Base-by-base conservation (phyloP, 2,113 vertebrate species). In the Dasypus novemcinctus region DNA sequence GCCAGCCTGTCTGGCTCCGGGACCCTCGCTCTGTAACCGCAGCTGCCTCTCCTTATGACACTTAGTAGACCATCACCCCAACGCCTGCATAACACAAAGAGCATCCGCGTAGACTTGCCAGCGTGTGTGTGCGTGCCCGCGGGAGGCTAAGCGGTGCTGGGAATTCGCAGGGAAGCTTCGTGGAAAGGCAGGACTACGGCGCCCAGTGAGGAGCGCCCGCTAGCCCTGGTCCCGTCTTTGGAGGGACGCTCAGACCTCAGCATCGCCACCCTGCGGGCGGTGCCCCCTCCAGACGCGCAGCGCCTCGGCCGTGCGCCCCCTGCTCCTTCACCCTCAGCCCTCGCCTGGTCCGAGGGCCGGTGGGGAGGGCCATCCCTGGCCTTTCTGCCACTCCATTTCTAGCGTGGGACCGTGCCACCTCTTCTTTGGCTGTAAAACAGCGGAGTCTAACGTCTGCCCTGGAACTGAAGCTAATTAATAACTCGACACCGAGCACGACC, bases 221-320 rank as follows among this genome's bases (percentile, higher is more conserved):
- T 54, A 15, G 9, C 25, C 52, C 85, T 13, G 23, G 9, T 49
- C 57, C 36, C 10, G 3, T 29, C 43, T 80, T 43, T 54, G 52
- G 23, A 14, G 4, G 14, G 3, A 23, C 36, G 21, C 2, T 6
- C 33, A 27, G 75, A 49, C 5, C 15, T 33, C 17, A 29, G 75
- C 20, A 15, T 41, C 2, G 2, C 13, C 3, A 59, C 0, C 23
- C 5, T 1, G 13, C 0, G 29, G 33, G 31, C 10, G 14, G 11
- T 31, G 27, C 3, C 5, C 6, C 15, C 43, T 17, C 38, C 0
- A 0, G 29, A 7, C 0, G 13, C 1, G 33, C 5, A 57, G 5
- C 2, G 2, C 7, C 4, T 10, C 69, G 31, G 10, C 5, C 3
- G 0, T 2, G 25, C 0, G 27, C 0, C 20, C 38, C 46, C 46